Base-by-base conservation (phyloP, 2,888 invertebrate species). In the Myopa testacea region DNA sequence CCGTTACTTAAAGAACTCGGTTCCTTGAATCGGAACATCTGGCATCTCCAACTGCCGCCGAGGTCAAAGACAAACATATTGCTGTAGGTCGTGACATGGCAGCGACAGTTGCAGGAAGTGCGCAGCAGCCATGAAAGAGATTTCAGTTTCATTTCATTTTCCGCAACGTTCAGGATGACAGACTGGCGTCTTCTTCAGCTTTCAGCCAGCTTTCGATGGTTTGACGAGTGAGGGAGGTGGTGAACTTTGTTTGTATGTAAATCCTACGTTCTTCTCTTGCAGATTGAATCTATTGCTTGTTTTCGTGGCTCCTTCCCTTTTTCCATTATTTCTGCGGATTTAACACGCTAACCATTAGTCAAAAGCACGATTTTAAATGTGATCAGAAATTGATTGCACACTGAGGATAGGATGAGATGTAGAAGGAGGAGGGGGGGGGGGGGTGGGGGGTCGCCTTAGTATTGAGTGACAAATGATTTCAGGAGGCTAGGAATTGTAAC, bases 1-100 rank as follows among this genome's bases (percentile, higher is more conserved):
- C 26, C 1, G 26, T 26, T 26, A 26, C 2, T 26, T 26, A 1
- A 26, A 2, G 26, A 26, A 26, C 26, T 26, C 26, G 26, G 26
- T 26, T 26, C 26, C 26, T 26, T 26, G 26, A 26, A 26, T 26
- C 26, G 26, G 14, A 52, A 52, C 3, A 8, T 52, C 14, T 52
- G 52, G 3, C 3, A 52, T 12, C 58, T 5, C 16, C 14, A 58
- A 14, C 62, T 62, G 19, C 26, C 26, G 19, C 26, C 62, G 50
- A 40, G 50, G 40, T 68, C 68, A 68, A 50, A 69, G 50, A 16
- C 50, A 69, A 69, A 68, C 40, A 69, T 40, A 68, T 69, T 50
- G 50, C 69, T 19, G 67, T 26, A 69, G 45, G 69, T 69, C 69
- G 45, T 50, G 67, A 38, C 40, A 40, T 14, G 40, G 16, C 4